Conservation (phyloP, 2,113 vertebrate genomes). For the western clawed frog (Xenopus tropicalis) region UCB_Xtro_10.0 CM004444.2:65673501-65674000, state of each 20-base stretch:
- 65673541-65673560: not conserved
- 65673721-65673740: not conserved
- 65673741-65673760: not conserved
- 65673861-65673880: too few species aligned
- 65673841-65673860: too few species aligned
- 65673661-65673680: not conserved
- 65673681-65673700: not conserved
- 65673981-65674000: too few species aligned
- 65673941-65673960: too few species aligned
- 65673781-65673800: not conserved
- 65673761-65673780: not conserved
- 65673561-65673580: not conserved
- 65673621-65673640: not conserved
- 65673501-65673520: too few species aligned
- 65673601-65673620: not conserved
- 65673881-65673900: too few species aligned
- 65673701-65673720: not conserved
- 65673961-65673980: too few species aligned
- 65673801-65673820: rapidly evolving
- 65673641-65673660: not conserved
- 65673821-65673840: too few species aligned
- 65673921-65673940: too few species aligned
- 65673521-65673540: not conserved
- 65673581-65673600: not conserved
- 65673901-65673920: too few species aligned